Base-by-base conservation (phyloP, 2,797 vertebrate genomes). In the Leptatherina wallacei region DNA sequence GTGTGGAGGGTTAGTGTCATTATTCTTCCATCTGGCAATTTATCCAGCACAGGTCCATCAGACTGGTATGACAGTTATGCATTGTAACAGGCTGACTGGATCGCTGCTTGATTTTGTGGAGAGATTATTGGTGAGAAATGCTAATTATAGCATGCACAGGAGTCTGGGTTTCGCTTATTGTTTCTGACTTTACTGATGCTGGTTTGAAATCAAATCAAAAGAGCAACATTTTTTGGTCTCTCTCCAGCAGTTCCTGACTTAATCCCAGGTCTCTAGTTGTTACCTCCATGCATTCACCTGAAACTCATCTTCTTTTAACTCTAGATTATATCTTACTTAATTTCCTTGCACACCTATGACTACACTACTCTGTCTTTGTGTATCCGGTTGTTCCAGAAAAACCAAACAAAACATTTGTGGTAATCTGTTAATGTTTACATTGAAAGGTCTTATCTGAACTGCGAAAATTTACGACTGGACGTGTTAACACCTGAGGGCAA, bases 11-110 rank as follows among this genome's bases (percentile, higher is more conserved):
- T 57, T 67, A 42, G 42, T 20, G 0, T 73, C 78, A 85, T 89
- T 80, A 80, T 40, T 89, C 81, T 68, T 71, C 71, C 73, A 65
- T 81, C 68, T 63, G 59, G 71, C 75, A 79, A 69, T 87, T 86
- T 59, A 67, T 69, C 69, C 33, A 40, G 65, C 72, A 20, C 56
- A 71, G 40, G 38, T 70, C 82, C 47, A 65, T 72, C 74, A 74
- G 40, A 8, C 66, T 52, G 90, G 86, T 66, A 89, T 91, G 77
- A 65, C 78, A 78, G 78, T 69, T 82, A 88, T 87, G 86, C 69
- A 57, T 62, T 78, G 24, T 77, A 60, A 2, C 7, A 66, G 63
- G 67, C 78, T 71, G 20, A 44, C 58, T 59, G 56, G 54, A 74
- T 52, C 22, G 57, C 61, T 71, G 67, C 73, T 65, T 74, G 56